Base-by-base conservation (phyloP, 2,113 vertebrate genomes). In the Arothron firmamentum region DNA sequence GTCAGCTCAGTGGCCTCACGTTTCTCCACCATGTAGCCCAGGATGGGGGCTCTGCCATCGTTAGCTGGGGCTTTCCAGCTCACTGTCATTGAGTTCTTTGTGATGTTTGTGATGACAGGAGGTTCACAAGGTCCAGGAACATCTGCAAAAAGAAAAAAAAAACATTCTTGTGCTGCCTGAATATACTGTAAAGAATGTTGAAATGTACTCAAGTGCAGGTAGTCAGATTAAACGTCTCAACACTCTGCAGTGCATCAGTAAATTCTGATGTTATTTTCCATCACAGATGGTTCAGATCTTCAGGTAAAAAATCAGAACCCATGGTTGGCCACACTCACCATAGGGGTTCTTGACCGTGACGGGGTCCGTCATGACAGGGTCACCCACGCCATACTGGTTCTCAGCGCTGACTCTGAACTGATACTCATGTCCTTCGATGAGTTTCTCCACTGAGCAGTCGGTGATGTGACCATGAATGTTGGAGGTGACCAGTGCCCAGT, bases 391-490 rank as follows among this genome's bases (percentile, higher is more conserved):
- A 0, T 97, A 98, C 85, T 98, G 97, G 85, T 99, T 99, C 87
- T 99, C 97, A 81, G 97, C 97, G 74, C 94, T 95, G 77, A 99
- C 92, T 45, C 94, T 93, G 90, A 99, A 98, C 85, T 99, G 91
- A 73, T 99, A 99, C 70, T 99, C 97, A 17, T 99, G 97, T 51
- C 95, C 95, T 72, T 99, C 96, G 58, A 98, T 98, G n/a, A 99
- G 90, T 81, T 93, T 98, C 76, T 99, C 95, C 65, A 99, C 94
- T 0, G 89, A 93, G 84, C 95, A 95, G 78, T 94, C 94, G 4
- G 96, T 98, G 80, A 91, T 78, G 64, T 94, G 94, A 63, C 96
- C 89, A 5, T 91, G 80, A 59, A 92, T 78, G 56, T 90, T 98
- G 28, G 97, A 83, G 62, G 91, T 93, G 68, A 99, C 95, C 72